phyloP scores from a whole-genome alignment of 2,113 vertebrate genomes.

The Coptodon bakossiorum region DNA sequence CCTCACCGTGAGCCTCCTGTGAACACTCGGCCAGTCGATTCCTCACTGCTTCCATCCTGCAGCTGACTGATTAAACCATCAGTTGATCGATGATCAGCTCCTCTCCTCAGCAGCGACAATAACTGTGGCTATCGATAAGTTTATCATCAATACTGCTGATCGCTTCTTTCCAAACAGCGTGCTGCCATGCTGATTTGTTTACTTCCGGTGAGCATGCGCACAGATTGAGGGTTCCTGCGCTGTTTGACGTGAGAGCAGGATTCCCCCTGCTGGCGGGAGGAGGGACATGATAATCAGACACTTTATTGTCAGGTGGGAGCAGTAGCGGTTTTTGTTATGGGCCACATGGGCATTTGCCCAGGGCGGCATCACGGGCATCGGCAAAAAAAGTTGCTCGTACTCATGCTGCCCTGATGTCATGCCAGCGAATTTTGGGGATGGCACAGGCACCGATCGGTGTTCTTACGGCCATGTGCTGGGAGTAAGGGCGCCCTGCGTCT shows the following conservation, averaged over 20 bases:
- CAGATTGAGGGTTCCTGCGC: background rate
- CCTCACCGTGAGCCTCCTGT: slow-evolving; percentile 69
- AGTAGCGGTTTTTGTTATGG: background rate
- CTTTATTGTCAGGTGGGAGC: background rate
- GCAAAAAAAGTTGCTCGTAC: background rate
- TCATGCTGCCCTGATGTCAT: background rate
- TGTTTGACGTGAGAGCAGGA: background rate
- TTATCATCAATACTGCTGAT: background rate
- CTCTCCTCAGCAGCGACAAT: background rate
- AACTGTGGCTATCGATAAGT: too few species aligned
- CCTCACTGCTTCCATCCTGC: slow-evolving; percentile 48
- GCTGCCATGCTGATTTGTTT: slow-evolving; percentile 19
- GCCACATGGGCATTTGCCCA: background rate
- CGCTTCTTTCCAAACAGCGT: accelerated
- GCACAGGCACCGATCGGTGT: background rate
- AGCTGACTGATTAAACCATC: background rate
- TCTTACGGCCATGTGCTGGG: background rate
- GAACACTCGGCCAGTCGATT: slow-evolving; percentile 53
- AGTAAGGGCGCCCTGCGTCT: background rate
- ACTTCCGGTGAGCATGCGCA: slow-evolving; percentile 22
- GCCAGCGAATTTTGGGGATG: background rate
- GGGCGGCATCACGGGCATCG: background rate
- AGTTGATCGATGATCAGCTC: background rate
- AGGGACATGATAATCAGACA: background rate
- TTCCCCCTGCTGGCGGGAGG: slow-evolving; percentile 41